Conservation (phyloP, 2,797 vertebrate genomes). For the Pempheris klunzingeri region DNA sequence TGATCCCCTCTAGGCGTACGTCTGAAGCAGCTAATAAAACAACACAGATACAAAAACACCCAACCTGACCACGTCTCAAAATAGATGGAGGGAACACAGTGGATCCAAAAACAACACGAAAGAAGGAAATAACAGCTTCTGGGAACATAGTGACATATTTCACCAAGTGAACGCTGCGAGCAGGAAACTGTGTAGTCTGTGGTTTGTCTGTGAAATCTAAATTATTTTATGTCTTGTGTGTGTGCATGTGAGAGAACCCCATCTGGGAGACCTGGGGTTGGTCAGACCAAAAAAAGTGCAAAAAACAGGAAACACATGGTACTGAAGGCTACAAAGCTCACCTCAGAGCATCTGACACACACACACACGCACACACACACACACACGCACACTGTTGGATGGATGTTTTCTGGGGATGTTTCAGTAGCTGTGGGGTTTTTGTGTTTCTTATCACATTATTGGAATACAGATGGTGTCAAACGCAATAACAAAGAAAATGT, state of each 20-base stretch:
- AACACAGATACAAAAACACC: conserved; percentile 9
- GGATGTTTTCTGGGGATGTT: conserved; percentile 16
- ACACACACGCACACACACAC: not conserved
- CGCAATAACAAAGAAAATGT: not conserved
- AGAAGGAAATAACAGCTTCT: conserved; percentile 53
- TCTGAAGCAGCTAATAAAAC: conserved; percentile 1
- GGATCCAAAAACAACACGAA: conserved; percentile 53
- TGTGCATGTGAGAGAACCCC: conserved; percentile 18
- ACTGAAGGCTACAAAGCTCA: conserved; percentile 40
- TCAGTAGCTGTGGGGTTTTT: not conserved
- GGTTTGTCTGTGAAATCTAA: conserved; percentile 55
- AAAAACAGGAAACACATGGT: conserved; percentile 73
- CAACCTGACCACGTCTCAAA: conserved; percentile 22
- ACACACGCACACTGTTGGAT: not conserved
- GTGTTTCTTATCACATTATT: conserved; percentile 20
- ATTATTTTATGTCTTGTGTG: conserved; percentile 39
- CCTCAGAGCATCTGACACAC: conserved; percentile 27
- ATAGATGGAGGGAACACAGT: conserved; percentile 34
- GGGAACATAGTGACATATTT: conserved; percentile 54
- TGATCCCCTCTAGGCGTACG: no score
- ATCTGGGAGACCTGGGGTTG: conserved; percentile 39
- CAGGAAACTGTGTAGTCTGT: conserved; percentile 46
- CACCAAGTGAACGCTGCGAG: conserved; percentile 33
- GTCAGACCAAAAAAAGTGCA: conserved; percentile 46
- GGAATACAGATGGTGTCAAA: conserved; percentile 7